phyloP scores from a whole-genome alignment of 2,888 invertebrate genomes.

The Drosophila mayaguana region DNA sequence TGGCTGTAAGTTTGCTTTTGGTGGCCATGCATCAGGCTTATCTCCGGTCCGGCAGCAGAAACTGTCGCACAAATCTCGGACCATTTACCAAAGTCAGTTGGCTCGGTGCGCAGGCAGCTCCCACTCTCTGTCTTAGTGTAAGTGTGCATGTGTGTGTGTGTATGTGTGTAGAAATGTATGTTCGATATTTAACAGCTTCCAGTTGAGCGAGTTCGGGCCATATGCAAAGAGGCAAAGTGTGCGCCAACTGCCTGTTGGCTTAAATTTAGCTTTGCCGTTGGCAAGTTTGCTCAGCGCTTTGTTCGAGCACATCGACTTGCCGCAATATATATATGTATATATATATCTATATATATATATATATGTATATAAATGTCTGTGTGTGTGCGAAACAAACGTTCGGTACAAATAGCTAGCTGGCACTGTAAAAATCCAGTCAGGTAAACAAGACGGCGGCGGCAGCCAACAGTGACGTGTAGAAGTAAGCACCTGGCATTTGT shows the following conservation, averaged over 20 bases:
- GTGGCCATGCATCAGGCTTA: constrained; percentile 70
- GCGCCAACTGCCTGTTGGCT: constrained; percentile 60
- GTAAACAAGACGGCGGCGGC: constrained; percentile 50
- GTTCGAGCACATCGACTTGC: constrained; percentile 54
- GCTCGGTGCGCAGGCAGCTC: constrained; percentile 22
- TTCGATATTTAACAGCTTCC: constrained; percentile 78
- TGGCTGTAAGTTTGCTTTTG: constrained; percentile 30
- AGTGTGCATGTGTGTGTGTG: constrained; percentile 9
- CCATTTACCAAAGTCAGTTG: constrained; percentile 64
- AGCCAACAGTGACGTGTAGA: constrained; percentile 33
- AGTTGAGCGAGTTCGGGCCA: constrained; percentile 52
- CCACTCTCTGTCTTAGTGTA: background rate
- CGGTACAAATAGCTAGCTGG: constrained; percentile 64
- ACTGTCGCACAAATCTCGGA: constrained; percentile 71
- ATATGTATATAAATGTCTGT: constrained; percentile 21
- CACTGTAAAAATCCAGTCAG: constrained; percentile 70
- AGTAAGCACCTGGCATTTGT: constrained; percentile 79
- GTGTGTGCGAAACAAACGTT: constrained; percentile 39
- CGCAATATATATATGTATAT: constrained; percentile 30
- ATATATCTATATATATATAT: constrained; percentile 16
- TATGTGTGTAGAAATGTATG: constrained; percentile 52
- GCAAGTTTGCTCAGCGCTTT: constrained; percentile 65
- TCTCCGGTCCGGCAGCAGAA: constrained; percentile 52
- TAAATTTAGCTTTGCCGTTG: constrained; percentile 63
- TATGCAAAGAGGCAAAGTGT: constrained; percentile 62